phyloP scores from a whole-genome alignment of 2,888 invertebrate species.

The Diachrysia chrysitis region DNA sequence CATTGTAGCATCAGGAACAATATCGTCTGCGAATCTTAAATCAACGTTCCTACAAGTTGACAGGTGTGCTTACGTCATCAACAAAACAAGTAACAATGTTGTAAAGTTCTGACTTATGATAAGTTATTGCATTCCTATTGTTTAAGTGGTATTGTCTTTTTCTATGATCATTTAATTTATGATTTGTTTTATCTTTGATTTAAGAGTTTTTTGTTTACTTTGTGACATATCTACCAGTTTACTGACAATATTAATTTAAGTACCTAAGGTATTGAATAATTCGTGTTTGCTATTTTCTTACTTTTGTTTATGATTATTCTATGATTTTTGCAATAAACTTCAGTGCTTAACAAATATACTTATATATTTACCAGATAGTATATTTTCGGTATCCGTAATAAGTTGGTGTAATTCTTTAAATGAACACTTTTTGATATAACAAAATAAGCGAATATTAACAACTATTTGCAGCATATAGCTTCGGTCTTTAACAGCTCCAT shows the following conservation, averaged over 20 bases:
- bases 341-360: neutral
- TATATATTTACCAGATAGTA: neutral
- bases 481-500: neutral
- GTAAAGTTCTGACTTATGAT: neutral
- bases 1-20: neutral
- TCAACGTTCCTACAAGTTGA: neutral
- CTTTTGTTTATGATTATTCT: too few relatives aligned
- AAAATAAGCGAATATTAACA: too few relatives aligned
- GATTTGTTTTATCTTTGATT: neutral
- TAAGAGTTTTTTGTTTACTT: neutral
- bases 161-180: neutral
- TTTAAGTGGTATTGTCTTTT: neutral
- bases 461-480: neutral
- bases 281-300: too few relatives aligned
- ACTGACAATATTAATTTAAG: too few relatives aligned
- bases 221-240: neutral
- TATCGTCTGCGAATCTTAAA: neutral
- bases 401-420: too few relatives aligned
- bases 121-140: conserved; percentile 3
- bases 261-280: too few relatives aligned
- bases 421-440: too few relatives aligned
- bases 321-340: too few relatives aligned
- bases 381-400: neutral
- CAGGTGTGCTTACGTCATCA: neutral
- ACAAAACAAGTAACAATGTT: neutral